Base-by-base conservation (phyloP, 1,140 invertebrate genomes). In the Panagrolaimus sp. region DNA sequence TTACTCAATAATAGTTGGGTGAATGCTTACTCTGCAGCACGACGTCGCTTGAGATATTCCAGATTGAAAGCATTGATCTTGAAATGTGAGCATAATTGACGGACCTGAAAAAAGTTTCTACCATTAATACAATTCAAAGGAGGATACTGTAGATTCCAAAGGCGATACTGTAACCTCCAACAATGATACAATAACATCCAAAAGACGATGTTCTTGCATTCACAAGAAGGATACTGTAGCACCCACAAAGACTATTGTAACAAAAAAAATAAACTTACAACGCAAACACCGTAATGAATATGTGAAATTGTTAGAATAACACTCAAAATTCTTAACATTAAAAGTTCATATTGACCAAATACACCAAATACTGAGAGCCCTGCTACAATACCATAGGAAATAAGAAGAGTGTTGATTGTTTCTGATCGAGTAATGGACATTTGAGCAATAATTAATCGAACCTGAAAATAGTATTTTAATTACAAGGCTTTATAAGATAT, bases 371-470 rank as follows among this genome's bases (percentile, higher is more conserved):
- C 13, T 7, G 57, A 62, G 9, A 67, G 5, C 25, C 64, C 57
- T 42, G 70, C 65, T 8, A 69, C 48, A 16, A 68, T 13, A 7
- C 65, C 25, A 66, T 82, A 82, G 11, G 79, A 31, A 16, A 71
- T 46, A 8, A 82, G 48, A 13, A 79, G 66, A 7, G 20, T 44
- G 47, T 82, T 80, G 53, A 81, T 44, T 9, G 67, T 66, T 66
- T 85, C 80, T 76, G 84, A 84, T 25, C 84, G 72, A 5, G 85
- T 87, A 63, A 78, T 80, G 64, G 85, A 86, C 86, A 87, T 87
- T 80, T 87, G 85, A 42, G 82, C 79, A 53, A 87, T 85, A 45
- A 87, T 87, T 43, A 87, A 71, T 8, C 84, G 83, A 72, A 84
- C 84, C 86, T 87, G 77, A 69, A 83, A 78, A 66, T 31, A 65